Evolutionary conservation across 2,113 vertebrate species (phyloP), one percentile per base, ranked within the genome.

Genomic region (Dipodomys ordii): DNA sequence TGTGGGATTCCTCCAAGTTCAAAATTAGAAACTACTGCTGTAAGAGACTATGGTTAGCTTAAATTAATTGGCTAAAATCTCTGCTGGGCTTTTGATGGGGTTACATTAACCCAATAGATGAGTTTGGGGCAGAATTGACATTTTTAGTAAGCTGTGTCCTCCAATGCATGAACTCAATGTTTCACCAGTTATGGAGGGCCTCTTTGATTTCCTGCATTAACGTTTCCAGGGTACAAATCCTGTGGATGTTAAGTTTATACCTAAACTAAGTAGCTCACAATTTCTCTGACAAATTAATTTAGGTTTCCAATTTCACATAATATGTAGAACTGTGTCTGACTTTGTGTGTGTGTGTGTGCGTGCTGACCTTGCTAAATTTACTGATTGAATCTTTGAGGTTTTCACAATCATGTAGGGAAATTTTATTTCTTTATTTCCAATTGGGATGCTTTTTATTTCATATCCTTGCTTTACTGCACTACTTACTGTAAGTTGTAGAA

Each of bases 91-190:
- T 72, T 6, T 18, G 28, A 53, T 1, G 69, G 13, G 28, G 15
- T 0, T 16, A 27, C 2, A 39, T 0, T 39, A 20, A 32, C 11
- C 22, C 22, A 8, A 39, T 15, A 71, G 32, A 35, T 10, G 7
- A 1, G 0, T 7, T 4, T 25, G 3, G 9, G 23, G 30, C 3
- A 60, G 12, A 35, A 32, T 1, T 64, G 2, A 1, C 1, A 2
- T 6, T 30, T 35, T 30, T 2, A 2, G 25, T 1, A 30, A 2
- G 22, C 5, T 35, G 32, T 4, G 8, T 8, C 49, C 44, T 49
- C 44, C 28, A 7, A 28, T 19, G 13, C 32, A 30, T 1, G 28
- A 84, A 16, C 19, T 6, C 11, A 4, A 53, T 5, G 7, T 12
- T 32, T 49, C 2, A 16, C 44, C 13, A 6, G 18, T 39, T 16